Conservation (phyloP, 2,113 vertebrate genomes). For the Aepyceros melampus region DNA sequence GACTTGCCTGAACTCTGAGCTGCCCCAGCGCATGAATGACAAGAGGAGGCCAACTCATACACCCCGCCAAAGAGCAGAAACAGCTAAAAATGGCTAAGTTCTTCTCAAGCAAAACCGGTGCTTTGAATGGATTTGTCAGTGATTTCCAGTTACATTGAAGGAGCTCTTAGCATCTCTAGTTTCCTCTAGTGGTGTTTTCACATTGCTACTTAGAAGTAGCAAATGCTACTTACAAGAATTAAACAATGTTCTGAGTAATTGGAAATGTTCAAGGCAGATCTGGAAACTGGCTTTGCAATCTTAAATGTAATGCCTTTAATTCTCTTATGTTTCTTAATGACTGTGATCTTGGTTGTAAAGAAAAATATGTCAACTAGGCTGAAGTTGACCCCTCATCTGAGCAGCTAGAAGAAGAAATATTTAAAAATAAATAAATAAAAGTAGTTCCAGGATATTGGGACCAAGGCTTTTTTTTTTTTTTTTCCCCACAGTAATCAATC, state of each 20-base stretch:
- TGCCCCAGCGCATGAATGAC: background rate
- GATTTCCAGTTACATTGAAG: background rate
- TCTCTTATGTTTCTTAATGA: slow-evolving; percentile 40
- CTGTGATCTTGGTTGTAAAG: slow-evolving; percentile 4
- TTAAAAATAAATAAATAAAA: background rate
- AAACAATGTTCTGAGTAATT: background rate
- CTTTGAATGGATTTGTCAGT: background rate
- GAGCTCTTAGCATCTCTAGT: background rate
- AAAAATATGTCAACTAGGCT: background rate
- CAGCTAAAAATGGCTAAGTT: background rate
- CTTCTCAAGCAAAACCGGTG: background rate
- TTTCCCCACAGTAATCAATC: background rate
- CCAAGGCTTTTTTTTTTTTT: rapidly evolving
- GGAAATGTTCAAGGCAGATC: background rate
- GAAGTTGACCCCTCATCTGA: background rate
- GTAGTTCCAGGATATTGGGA: background rate
- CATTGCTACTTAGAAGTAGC: background rate
- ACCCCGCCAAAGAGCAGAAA: background rate
- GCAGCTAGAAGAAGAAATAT: background rate
- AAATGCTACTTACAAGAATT: background rate
- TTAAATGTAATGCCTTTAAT: background rate
- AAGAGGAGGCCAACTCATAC: background rate
- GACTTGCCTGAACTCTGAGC: background rate
- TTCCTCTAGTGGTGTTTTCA: background rate
- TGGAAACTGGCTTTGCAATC: slow-evolving; percentile 24